Percentiles rank a stretch among this genome's conserved stretches.
phyloP scores from a whole-genome alignment of 2,113 vertebrate species.

The Lathamus discolor region DNA sequence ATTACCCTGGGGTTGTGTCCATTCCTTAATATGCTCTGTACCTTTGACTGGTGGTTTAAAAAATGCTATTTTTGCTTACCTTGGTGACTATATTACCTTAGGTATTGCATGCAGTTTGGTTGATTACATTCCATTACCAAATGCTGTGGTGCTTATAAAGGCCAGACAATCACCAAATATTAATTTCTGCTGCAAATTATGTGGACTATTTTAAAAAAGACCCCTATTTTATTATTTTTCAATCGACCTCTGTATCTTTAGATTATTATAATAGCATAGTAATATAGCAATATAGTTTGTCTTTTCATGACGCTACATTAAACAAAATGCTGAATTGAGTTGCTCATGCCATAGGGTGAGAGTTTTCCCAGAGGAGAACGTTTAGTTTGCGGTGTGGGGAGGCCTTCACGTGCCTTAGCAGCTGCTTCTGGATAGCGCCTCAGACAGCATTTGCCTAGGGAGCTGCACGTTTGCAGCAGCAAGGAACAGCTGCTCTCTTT shows the following conservation, averaged over 20 bases:
- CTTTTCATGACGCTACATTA: not conserved
- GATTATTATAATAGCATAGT: not conserved
- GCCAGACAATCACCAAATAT: not conserved
- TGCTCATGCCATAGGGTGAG: not conserved
- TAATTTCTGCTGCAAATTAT: not conserved
- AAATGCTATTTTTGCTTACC: not conserved
- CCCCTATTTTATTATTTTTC: not conserved
- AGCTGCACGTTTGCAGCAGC: not conserved
- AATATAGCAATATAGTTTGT: not conserved
- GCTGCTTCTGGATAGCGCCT: not conserved
- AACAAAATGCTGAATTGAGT: not conserved
- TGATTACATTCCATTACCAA: not conserved
- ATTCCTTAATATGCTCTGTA: not conserved
- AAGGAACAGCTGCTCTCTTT: constrained; percentile 67
- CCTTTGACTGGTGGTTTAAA: not conserved
- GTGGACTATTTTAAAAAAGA: not conserved
- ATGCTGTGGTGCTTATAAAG: not conserved
- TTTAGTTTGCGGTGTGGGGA: not conserved
- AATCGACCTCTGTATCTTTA: not conserved
- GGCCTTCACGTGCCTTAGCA: not conserved
- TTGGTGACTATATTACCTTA: not conserved
- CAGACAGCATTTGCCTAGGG: not conserved
- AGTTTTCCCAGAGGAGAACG: not conserved
- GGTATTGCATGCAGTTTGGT: not conserved
- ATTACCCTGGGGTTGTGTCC: not conserved